Percentiles rank a stretch among this genome's conserved stretches.
Conservation (phyloP, 2,113 vertebrate species). For the Acanthochromis polyacanthus region DNA sequence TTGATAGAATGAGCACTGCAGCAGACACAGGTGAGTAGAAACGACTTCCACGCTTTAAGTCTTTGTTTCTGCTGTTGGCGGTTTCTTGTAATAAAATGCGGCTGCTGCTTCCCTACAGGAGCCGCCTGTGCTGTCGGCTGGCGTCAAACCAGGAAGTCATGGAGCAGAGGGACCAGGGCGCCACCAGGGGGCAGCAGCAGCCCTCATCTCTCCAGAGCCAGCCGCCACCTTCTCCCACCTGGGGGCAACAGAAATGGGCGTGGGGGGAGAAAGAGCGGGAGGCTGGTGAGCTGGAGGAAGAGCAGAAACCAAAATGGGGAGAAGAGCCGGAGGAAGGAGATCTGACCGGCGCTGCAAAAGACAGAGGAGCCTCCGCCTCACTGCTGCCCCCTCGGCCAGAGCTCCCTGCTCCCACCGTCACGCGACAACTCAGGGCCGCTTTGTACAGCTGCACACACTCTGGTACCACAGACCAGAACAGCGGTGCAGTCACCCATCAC, state of each 20-base stretch:
- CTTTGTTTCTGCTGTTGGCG: background rate
- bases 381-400: slow-evolving; percentile 75
- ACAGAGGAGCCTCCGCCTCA: slow-evolving; percentile 40
- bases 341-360: slow-evolving; percentile 24
- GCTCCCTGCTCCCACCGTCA: slow-evolving; percentile 82
- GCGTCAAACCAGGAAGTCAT: slow-evolving; percentile 59
- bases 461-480: slow-evolving; percentile 85
- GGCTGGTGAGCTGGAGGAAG: slow-evolving; percentile 57
- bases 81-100: background rate
- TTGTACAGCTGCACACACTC: slow-evolving; percentile 85
- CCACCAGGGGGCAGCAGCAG: slow-evolving; percentile 79
- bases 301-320: slow-evolving; percentile 32
- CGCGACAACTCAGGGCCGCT: slow-evolving; percentile 87
- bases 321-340: slow-evolving; percentile 52
- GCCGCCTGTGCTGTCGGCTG: slow-evolving; percentile 60
- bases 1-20: slow-evolving; percentile 84
- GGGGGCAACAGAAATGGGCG: slow-evolving; percentile 39
- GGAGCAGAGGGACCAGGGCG: slow-evolving; percentile 66
- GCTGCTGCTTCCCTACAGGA: slow-evolving; percentile 32
- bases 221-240: slow-evolving; percentile 84
- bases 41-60: background rate
- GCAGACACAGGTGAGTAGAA: slow-evolving; percentile 65
- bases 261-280: slow-evolving; percentile 63
- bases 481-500: slow-evolving; percentile 84
- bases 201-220: slow-evolving; percentile 77